Evolutionary conservation across 1,140 invertebrate genomes (phyloP), one percentile per base, ranked within the genome.

Genomic region (Drosophila kanapiae): DNA sequence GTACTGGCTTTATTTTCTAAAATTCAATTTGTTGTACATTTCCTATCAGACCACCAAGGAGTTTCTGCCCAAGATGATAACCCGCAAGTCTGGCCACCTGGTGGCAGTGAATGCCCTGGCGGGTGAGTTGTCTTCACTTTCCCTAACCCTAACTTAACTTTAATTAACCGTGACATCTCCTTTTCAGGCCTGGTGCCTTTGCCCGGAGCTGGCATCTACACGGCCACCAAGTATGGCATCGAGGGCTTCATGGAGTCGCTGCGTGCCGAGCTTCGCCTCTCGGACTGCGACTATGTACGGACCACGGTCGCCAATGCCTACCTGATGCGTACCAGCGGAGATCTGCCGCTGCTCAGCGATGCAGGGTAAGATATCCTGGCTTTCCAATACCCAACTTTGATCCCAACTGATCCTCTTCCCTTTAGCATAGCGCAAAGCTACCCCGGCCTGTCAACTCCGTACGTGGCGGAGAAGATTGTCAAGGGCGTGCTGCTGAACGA

Each of bases 41-140:
- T 0, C 6, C 8, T 62, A 49, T 6, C 42, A 88, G 92, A 92
- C 92, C 37, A 91, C 91, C 9, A 91, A 92, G 67, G 88, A 91
- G 49, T 93, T 93, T 61, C 45, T 93, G 49, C 90, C 86, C 3
- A 92, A 91, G 62, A 93, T 93, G 92, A 91, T 93, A 10, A 75
- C 75, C 48, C 68, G 91, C 10, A 90, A 91, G 58, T 82, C 80
- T 1, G 92, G 92, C 10, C 92, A 93, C 31, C 75, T 93, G 60
- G 86, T 93, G 33, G 86, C 90, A 7, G 82, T 93, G 2, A 88
- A 92, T 58, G 91, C 92, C 8, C 48, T 93, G 47, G 80, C 90
- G 29, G 92, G 91, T 92, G 10, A 18, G 53, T 68, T 7, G 11
- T 3, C 38, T 27, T 23, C 11, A 14, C 0, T 8, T 2, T 3